Conservation (phyloP, 1,140 invertebrate genomes). For the Sinonovacula constricta region DNA sequence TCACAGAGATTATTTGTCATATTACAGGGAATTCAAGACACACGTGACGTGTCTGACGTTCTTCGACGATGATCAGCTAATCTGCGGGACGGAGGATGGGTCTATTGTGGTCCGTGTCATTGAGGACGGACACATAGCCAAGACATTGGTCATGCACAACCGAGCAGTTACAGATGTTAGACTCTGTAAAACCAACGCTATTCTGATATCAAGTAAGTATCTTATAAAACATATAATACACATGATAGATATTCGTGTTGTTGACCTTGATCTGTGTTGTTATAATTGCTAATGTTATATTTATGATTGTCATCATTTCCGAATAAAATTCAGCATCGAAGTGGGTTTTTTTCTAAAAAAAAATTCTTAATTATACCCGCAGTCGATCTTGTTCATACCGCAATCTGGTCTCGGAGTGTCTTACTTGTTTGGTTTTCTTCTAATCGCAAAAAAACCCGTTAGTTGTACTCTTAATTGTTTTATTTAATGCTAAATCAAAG, state of each 20-base stretch:
- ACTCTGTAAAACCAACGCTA: constrained; percentile 33
- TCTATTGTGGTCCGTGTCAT: constrained; percentile 4
- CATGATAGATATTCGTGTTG: too few relatives aligned
- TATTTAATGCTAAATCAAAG: too few relatives aligned
- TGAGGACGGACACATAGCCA: constrained; percentile 1
- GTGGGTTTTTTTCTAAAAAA: too few relatives aligned
- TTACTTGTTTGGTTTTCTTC: too few relatives aligned
- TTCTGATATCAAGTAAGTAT: constrained; percentile 37
- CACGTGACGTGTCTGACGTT: constrained; percentile 26
- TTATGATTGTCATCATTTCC: background rate
- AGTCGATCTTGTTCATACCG: too few relatives aligned
- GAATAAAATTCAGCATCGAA: too few relatives aligned
- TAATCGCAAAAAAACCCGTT: too few relatives aligned
- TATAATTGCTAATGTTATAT: background rate
- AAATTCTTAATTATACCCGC: too few relatives aligned
- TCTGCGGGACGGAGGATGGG: constrained; percentile 38
- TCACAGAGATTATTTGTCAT: background rate
- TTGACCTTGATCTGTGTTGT: background rate
- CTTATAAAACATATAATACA: too few relatives aligned
- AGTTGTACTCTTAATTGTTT: too few relatives aligned
- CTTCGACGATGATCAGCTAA: background rate
- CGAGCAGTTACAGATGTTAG: constrained; percentile 6
- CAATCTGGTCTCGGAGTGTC: too few relatives aligned
- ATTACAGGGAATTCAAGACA: constrained; percentile 29
- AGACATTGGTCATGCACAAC: constrained; percentile 21